These are phyloP conservation scores for Athalia rosae DNA, from an alignment of 2,888 invertebrate species.

Conservation along the genomic window DNA sequence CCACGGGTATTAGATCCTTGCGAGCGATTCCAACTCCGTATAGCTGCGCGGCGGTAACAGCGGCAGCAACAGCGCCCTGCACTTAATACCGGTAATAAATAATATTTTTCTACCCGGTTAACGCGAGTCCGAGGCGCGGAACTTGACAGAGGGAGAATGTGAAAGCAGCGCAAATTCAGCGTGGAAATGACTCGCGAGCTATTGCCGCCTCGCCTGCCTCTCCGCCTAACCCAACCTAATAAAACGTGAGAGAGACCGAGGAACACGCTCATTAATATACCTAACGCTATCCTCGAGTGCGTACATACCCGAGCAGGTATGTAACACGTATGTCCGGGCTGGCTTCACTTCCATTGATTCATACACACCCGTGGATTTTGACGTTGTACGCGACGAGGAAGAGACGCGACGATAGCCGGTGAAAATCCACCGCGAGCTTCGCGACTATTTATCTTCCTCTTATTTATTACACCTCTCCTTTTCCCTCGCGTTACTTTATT, in stretches of 20 bases:
- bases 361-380: not conserved
- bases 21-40: too few relatives aligned
- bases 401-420: not conserved
- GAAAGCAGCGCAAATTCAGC: slow-evolving; percentile 50
- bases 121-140: slow-evolving; percentile 13
- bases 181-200: slow-evolving; percentile 22
- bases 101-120: not conserved
- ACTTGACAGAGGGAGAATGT: slow-evolving; percentile 48
- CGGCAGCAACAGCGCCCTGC: too few relatives aligned
- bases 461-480: slow-evolving; percentile 13
- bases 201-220: not conserved
- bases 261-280: slow-evolving; percentile 32
- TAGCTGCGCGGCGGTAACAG: too few relatives aligned
- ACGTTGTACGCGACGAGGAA: not conserved
- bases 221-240: not conserved
- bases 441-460: too few relatives aligned
- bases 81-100: too few relatives aligned
- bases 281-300: slow-evolving; percentile 19
- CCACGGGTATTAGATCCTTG: too few relatives aligned
- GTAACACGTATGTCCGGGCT: not conserved
- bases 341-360: not conserved
- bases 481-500: not conserved
- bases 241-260: slow-evolving; percentile 2
- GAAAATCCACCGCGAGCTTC: not conserved
- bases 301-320: not conserved